Percentiles rank a stretch among this genome's conserved stretches.
These are phyloP conservation scores for Leucophenga varia DNA, from an alignment of 1,140 invertebrate genomes.

Conservation along the genomic window DNA sequence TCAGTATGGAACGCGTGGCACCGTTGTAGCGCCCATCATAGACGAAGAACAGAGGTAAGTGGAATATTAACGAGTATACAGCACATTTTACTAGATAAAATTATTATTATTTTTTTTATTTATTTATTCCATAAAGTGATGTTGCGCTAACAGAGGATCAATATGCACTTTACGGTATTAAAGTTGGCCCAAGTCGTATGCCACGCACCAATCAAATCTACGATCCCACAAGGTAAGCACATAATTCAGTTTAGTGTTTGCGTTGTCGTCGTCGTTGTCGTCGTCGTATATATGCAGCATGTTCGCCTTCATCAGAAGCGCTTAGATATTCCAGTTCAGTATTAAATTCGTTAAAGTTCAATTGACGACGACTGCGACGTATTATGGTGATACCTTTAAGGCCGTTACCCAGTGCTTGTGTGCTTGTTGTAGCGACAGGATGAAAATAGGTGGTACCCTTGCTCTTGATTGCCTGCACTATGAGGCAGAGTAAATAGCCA, in stretches of 20 bases:
- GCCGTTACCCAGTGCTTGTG: slow-evolving; percentile 21
- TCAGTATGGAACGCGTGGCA: slow-evolving; percentile 70
- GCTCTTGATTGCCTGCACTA: slow-evolving; percentile 69
- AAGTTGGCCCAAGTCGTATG: slow-evolving; percentile 61
- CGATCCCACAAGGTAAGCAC: slow-evolving; percentile 50
- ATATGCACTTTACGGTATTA: slow-evolving; percentile 76
- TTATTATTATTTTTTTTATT: background rate
- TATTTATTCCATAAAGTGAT: slow-evolving; percentile 62
- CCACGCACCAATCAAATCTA: slow-evolving; percentile 52
- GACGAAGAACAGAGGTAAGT: slow-evolving; percentile 79
- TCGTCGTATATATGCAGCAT: background rate
- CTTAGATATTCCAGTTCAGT: no score
- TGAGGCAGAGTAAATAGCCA: slow-evolving; percentile 72
- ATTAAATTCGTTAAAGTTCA: no score
- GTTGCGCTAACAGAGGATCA: slow-evolving; percentile 74
- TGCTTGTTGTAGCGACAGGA: slow-evolving; percentile 50
- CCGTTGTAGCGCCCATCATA: slow-evolving; percentile 82
- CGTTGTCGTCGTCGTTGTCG: background rate
- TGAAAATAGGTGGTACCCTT: slow-evolving; percentile 55
- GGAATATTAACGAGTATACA: background rate
- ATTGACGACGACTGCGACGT: slow-evolving; percentile 31
- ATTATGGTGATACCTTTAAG: slow-evolving; percentile 50
- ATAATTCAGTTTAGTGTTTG: background rate
- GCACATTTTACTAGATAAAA: background rate
- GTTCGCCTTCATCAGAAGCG: background rate